phyloP scores from a whole-genome alignment of 2,797 vertebrate species.

The Luscinia megarhynchos region DNA sequence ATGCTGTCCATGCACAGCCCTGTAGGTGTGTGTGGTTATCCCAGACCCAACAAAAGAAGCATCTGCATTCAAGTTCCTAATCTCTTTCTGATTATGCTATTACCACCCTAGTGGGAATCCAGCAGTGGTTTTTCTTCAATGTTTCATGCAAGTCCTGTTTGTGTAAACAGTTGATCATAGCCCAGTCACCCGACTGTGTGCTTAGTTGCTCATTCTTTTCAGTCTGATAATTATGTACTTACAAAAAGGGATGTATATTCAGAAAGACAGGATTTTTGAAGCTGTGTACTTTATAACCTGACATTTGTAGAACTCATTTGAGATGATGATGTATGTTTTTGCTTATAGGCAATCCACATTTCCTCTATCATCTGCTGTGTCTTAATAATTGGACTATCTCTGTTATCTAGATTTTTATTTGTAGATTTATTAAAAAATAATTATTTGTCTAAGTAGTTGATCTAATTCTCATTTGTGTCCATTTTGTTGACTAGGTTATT shows the following conservation, averaged over 20 bases:
- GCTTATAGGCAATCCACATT: not conserved
- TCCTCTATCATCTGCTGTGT: not conserved
- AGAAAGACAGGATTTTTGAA: not conserved
- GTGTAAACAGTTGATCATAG: not conserved
- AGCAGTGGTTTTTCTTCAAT: not conserved
- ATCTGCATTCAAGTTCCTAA: not conserved
- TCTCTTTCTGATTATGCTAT: not conserved
- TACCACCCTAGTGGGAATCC: not conserved
- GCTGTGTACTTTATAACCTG: not conserved
- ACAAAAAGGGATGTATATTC: not conserved
- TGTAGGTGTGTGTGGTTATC: not conserved
- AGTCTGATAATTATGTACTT: not conserved
- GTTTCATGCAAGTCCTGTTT: not conserved
- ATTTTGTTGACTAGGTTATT: not conserved
- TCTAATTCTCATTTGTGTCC: not conserved
- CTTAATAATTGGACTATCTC: not conserved
- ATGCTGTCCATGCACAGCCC: not conserved
- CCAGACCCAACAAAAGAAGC: not conserved
- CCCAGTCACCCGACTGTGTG: not conserved
- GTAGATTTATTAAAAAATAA: not conserved
- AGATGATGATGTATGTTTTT: not conserved
- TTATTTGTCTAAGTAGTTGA: not conserved
- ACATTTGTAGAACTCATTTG: not conserved
- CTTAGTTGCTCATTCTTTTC: not conserved
- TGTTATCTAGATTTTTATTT: not conserved